Evolutionary conservation across 2,888 invertebrate genomes (phyloP).

Genomic region (Archips crataeganus): DNA sequence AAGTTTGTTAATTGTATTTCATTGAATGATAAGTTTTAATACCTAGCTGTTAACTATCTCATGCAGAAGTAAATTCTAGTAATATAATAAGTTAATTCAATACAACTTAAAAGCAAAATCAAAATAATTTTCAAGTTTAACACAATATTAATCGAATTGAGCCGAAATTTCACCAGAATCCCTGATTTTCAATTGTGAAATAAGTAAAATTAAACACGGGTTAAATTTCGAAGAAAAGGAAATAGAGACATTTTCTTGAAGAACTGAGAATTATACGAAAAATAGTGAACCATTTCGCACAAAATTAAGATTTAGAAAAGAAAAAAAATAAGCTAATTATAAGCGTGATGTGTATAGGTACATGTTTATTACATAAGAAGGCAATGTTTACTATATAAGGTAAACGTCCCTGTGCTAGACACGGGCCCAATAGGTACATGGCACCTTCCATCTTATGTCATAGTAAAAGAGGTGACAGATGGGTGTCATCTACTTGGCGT

Average conservation of each 20-base stretch:
- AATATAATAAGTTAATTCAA: not conserved
- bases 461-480: too few relatives aligned
- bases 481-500: too few relatives aligned
- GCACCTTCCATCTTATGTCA: too few relatives aligned
- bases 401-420: too few relatives aligned
- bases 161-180: not conserved
- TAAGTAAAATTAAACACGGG: not conserved
- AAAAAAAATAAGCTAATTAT: too few relatives aligned
- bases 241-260: not conserved
- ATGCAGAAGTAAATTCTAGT: not conserved
- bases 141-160: not conserved
- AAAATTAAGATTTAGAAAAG: too few relatives aligned
- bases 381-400: too few relatives aligned
- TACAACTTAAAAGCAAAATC: not conserved
- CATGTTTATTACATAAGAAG: too few relatives aligned
- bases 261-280: not conserved
- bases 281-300: too few relatives aligned
- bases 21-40: not conserved
- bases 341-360: too few relatives aligned
- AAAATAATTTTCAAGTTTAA: not conserved
- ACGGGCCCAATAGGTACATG: too few relatives aligned
- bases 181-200: not conserved
- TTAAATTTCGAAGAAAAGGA: not conserved
- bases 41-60: not conserved
- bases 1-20: not conserved